Percentiles rank a stretch among this genome's conserved stretches.
Evolutionary conservation across 53 echinoderm and acorn worm genomes (phyloP).

Genomic region (Mesocentrotus franciscanus): DNA sequence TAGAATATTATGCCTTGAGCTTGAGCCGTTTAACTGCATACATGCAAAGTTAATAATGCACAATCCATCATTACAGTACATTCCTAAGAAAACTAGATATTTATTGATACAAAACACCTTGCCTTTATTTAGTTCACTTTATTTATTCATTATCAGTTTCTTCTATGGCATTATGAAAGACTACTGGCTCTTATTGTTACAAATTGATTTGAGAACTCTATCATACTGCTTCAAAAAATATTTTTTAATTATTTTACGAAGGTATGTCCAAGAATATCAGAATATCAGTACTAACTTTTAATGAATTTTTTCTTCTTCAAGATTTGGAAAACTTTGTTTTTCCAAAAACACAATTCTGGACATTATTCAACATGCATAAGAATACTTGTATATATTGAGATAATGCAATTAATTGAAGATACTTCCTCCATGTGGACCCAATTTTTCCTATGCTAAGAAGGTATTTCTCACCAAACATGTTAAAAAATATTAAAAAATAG

Average conservation of each 20-base stretch:
- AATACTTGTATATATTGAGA: too few relatives aligned
- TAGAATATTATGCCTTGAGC: too few relatives aligned
- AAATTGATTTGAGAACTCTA: too few relatives aligned
- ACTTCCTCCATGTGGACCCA: too few relatives aligned
- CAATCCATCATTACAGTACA: slow-evolving; percentile 14
- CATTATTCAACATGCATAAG: not conserved
- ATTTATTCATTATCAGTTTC: not conserved
- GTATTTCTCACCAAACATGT: not conserved
- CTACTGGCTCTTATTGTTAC: too few relatives aligned
- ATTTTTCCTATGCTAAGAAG: not conserved
- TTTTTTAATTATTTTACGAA: not conserved
- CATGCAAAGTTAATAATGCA: not conserved
- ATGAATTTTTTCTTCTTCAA: not conserved
- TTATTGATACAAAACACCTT: not conserved
- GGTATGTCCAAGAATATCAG: not conserved
- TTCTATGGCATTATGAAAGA: too few relatives aligned
- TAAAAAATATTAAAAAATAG: not conserved
- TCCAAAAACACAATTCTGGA: not conserved
- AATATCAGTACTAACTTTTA: not conserved
- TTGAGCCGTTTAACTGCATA: too few relatives aligned
- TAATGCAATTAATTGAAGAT: too few relatives aligned
- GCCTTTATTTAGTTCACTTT: not conserved
- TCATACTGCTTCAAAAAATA: too few relatives aligned
- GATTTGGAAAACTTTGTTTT: not conserved
- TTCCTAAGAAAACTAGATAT: not conserved